Evolutionary conservation across 2,888 invertebrate species (phyloP), one percentile per base, ranked within the genome.

Genomic region (Pyrrhosoma nymphula): DNA sequence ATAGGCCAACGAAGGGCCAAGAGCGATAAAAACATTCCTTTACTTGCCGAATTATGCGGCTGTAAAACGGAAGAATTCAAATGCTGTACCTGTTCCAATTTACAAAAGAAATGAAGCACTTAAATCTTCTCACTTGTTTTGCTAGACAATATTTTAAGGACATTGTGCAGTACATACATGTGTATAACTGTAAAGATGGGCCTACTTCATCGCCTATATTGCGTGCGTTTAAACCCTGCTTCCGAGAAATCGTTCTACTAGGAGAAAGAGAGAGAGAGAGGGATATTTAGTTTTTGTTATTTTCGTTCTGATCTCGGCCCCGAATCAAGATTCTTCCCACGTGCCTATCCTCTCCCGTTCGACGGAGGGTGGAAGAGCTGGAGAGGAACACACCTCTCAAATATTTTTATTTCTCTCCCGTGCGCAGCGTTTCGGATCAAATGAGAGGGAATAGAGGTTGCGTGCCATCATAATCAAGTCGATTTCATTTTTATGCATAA

Each of bases 381-480:
- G 6, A 14, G 20, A 75, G 82, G 35, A 82, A 47, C 47, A 4
- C 8, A 2, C 47, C 47, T 47, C 47, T 8, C 2, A 47, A 47
- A 47, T 47, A 47, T 47, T 4, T 47, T 47, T 93, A 75, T 93
- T 93, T 93, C 69, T 47, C 69, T n/a, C n/a, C 55, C 47, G 20
- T 26, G 39, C 35, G 12, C 60, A 35, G 20, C 8, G 16, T 26
- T 56, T 69, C 75, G 39, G 47, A 47, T 47, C 69, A 47, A 69
- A 82, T 82, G 82, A 30, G 82, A 35, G 82, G 35, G 35, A 23
- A 91, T 60, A 47, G 75, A 55, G 23, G 6, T 93, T 93, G 69
- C 93, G 93, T 93, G 93, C 26, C 93, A 75, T 69, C 47, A 55
- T 93, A 75, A 93, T 93, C 69, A 35, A 75, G 55, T 75, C 26